phyloP scores from a whole-genome alignment of 2,113 vertebrate genomes.

The Nycticorax nycticorax region DNA sequence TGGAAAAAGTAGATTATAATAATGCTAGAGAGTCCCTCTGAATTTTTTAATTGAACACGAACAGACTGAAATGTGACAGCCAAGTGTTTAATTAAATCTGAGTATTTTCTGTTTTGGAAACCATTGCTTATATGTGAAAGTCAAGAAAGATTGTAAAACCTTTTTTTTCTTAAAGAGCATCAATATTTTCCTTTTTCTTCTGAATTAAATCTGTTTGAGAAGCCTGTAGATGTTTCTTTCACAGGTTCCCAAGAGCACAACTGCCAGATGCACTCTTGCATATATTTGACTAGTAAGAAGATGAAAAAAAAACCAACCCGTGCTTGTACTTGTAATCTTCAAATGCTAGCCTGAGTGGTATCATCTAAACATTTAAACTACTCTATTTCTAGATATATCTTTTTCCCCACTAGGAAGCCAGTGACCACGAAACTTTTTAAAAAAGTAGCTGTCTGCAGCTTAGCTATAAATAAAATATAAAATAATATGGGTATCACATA shows the following conservation, averaged over 20 bases:
- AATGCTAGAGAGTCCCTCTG: constrained; percentile 21
- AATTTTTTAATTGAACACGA: constrained; percentile 50
- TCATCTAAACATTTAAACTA: not conserved
- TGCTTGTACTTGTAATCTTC: not conserved
- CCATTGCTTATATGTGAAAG: not conserved
- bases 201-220: constrained; percentile 37
- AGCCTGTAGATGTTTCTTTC: not conserved
- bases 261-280: constrained; percentile 25
- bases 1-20: constrained; percentile 42
- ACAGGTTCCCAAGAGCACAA: not conserved
- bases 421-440: not conserved
- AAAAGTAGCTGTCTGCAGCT: not conserved
- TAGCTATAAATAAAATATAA: not conserved
- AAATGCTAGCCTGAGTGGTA: not conserved
- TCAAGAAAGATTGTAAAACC: not conserved
- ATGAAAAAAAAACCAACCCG: not conserved
- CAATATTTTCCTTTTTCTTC: constrained; percentile 44
- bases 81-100: constrained; percentile 39
- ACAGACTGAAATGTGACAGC: constrained; percentile 20
- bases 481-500: not conserved
- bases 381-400: not conserved
- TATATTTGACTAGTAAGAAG: constrained; percentile 23
- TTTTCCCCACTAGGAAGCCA: not conserved
- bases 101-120: constrained; percentile 18
- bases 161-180: constrained; percentile 22